Evolutionary conservation across 2,797 vertebrate genomes (phyloP).

Genomic region (Hydrocynus forskahlii): DNA sequence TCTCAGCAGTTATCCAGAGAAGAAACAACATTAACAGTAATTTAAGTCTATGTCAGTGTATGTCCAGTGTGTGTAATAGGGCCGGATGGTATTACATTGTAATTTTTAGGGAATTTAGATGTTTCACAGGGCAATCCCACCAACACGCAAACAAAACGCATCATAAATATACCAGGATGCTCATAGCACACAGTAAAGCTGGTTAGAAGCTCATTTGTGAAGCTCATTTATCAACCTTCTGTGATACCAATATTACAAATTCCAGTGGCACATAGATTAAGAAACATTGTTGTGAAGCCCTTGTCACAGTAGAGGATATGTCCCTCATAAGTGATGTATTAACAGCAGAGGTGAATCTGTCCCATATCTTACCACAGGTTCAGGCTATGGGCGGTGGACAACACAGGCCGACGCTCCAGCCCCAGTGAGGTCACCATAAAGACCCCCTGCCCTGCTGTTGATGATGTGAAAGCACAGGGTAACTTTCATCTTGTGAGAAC

Average conservation of each 20-base stretch:
- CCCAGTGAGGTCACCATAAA: slow-evolving; percentile 94
- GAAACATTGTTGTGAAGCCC: no score
- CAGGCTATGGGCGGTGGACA: slow-evolving; percentile 95
- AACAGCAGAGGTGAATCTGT: neutral
- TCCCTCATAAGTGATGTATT: no score
- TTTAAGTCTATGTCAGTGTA: no score
- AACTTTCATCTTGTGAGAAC: slow-evolving; percentile 16
- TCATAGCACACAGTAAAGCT: neutral
- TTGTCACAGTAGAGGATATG: no score
- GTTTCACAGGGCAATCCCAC: no score
- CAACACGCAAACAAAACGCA: no score
- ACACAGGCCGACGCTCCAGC: slow-evolving; percentile 92
- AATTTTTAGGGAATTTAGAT: no score
- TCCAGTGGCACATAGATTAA: no score
- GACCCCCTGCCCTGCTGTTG: slow-evolving; percentile 94
- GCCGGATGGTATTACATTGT: no score
- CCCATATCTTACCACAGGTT: slow-evolving; percentile 79
- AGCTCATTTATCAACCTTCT: no score
- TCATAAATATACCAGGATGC: neutral
- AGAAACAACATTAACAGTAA: no score
- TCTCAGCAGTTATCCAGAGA: neutral
- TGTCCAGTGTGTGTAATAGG: neutral
- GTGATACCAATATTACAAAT: no score
- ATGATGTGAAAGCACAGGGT: slow-evolving; percentile 99
- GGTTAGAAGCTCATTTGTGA: neutral